Percentiles rank a stretch among this genome's conserved stretches.
Conservation (phyloP, 2,113 vertebrate genomes). For the Centropus bengalensis region DNA sequence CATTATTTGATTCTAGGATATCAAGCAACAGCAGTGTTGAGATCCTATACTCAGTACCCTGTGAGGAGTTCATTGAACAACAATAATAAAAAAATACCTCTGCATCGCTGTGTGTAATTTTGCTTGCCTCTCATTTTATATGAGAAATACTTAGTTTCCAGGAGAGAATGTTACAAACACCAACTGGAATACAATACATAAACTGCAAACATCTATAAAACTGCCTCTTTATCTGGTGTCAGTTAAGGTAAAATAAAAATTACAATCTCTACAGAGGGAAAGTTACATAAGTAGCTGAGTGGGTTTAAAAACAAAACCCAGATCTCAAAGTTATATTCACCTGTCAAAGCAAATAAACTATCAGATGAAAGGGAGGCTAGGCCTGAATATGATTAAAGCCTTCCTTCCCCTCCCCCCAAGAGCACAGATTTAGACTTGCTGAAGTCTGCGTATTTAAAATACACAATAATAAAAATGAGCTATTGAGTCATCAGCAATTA, state of each 20-base stretch:
- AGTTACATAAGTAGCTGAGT: background rate
- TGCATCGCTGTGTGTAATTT: background rate
- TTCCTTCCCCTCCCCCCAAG: background rate
- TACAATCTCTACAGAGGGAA: background rate
- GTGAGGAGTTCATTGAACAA: background rate
- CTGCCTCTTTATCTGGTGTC: background rate
- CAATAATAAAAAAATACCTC: background rate
- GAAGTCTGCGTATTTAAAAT: background rate
- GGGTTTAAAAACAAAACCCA: background rate
- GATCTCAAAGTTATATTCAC: background rate
- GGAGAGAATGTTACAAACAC: background rate
- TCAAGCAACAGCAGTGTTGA: background rate
- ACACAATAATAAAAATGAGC: background rate
- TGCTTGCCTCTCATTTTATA: background rate
- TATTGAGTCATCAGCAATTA: background rate
- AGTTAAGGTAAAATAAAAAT: background rate
- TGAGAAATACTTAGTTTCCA: background rate
- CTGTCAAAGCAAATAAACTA: slow-evolving; percentile 8
- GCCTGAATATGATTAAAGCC: background rate
- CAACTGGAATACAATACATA: background rate
- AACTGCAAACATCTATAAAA: background rate
- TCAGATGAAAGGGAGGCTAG: background rate
- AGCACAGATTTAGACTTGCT: background rate
- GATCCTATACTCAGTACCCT: background rate
- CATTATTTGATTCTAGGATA: background rate